A percentile compares a stretch with the other conserved stretches of the same genome.
These are phyloP conservation scores for Lepidurus packardi DNA, from an alignment of 1,140 invertebrate species.

Conservation along the genomic window DNA sequence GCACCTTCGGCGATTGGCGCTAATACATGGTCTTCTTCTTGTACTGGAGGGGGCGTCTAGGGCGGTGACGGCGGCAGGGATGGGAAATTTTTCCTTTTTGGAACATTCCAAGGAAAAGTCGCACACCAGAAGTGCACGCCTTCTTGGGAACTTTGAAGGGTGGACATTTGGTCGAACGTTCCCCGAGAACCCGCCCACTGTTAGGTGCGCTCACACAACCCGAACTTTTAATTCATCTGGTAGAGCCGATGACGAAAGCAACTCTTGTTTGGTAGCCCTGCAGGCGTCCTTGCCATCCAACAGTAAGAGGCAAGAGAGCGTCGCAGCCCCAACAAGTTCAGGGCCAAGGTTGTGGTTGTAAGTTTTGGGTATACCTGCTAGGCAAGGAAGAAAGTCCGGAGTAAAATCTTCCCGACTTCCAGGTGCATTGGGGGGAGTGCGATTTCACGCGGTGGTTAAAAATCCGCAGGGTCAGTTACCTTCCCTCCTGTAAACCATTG, in stretches of 20 bases:
- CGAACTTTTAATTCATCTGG: not conserved
- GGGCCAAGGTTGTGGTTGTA: conserved; percentile 14
- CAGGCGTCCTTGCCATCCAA: conserved; percentile 1
- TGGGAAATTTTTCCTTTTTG: not conserved
- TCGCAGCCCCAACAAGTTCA: conserved; percentile 8
- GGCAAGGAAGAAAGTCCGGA: conserved; percentile 12
- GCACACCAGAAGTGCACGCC: not conserved
- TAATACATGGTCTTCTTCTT: not conserved
- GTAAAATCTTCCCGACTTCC: not conserved
- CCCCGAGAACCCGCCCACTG: not conserved
- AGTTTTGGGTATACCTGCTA: not conserved
- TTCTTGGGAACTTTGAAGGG: not conserved
- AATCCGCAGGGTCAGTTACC: conserved; percentile 20
- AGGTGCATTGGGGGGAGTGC: not conserved
- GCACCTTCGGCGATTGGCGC: conserved; percentile 3
- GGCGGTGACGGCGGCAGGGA: not conserved
- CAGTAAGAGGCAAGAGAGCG: not conserved
- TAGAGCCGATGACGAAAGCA: not conserved
- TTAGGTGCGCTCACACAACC: not conserved
- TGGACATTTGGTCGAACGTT: not conserved
- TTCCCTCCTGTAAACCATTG: conserved; percentile 5
- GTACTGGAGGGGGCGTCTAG: not conserved
- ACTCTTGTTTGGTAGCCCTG: not conserved
- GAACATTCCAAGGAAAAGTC: not conserved
- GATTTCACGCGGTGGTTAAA: conserved; percentile 14